A percentile compares a stretch with the other conserved stretches of the same genome.
Evolutionary conservation across 2,888 invertebrate genomes (phyloP).

Genomic region (Nomada ruficornis): DNA sequence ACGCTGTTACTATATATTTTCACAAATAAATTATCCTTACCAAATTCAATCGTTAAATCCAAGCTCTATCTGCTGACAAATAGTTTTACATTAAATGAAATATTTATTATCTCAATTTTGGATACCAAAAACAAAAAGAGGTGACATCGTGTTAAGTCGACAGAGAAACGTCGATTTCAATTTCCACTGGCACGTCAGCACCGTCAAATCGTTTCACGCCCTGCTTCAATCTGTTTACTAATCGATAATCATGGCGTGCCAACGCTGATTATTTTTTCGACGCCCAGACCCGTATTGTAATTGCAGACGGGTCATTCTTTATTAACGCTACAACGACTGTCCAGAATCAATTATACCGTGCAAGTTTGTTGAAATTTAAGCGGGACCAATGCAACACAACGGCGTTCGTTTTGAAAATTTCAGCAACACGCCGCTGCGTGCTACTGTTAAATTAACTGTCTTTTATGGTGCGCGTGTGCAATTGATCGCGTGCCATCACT

Average conservation of each 20-base stretch:
- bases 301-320: slow-evolving; percentile 27
- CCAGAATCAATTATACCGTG: slow-evolving; percentile 33
- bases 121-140: not conserved
- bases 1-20: too few species aligned
- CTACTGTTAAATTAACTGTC: slow-evolving; percentile 35
- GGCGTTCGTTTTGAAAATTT: slow-evolving; percentile 26
- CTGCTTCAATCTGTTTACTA: not conserved
- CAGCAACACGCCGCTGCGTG: slow-evolving; percentile 11
- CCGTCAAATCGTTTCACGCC: not conserved
- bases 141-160: not conserved
- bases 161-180: not conserved
- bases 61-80: too few species aligned
- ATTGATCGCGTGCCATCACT: slow-evolving; percentile 12
- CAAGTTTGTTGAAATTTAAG: slow-evolving; percentile 44
- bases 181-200: not conserved
- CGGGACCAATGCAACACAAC: not conserved
- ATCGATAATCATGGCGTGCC: slow-evolving; percentile 17
- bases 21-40: too few species aligned
- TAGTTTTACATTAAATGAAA: too few species aligned
- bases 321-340: slow-evolving; percentile 5
- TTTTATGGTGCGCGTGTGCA: not conserved
- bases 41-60: too few species aligned
- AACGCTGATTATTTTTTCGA: slow-evolving; percentile 17
- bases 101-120: not conserved
- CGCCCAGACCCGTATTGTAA: slow-evolving; percentile 9